A percentile compares a stretch with the other conserved stretches of the same genome.
These are phyloP conservation scores for Atta colombica DNA, from an alignment of 1,140 invertebrate species.

Conservation along the genomic window DNA sequence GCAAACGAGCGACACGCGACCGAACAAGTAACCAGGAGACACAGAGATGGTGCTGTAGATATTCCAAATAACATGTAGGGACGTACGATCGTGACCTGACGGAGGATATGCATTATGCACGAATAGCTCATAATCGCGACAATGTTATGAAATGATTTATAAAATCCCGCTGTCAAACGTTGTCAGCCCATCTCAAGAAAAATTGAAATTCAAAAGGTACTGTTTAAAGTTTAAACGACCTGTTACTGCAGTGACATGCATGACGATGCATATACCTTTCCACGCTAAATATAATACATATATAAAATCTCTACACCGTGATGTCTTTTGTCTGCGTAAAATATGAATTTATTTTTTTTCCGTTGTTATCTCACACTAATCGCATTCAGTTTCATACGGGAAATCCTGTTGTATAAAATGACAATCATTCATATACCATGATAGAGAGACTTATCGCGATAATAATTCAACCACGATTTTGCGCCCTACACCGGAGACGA, in stretches of 20 bases:
- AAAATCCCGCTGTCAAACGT: not conserved
- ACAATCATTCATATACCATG: constrained; percentile 21
- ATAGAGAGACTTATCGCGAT: constrained; percentile 26
- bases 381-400: not conserved
- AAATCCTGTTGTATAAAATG: constrained; percentile 5
- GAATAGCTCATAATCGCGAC: constrained; percentile 31
- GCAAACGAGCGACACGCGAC: constrained; percentile 31
- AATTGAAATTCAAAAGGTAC: constrained; percentile 7
- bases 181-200: not conserved
- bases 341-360: not conserved
- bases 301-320: not conserved
- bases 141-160: constrained; percentile 44
- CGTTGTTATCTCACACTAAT: not conserved
- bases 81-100: not conserved
- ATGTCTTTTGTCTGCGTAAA: constrained; percentile 5
- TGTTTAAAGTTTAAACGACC: not conserved
- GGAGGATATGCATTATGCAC: constrained; percentile 43
- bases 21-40: constrained; percentile 10
- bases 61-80: constrained; percentile 5
- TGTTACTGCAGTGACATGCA: not conserved
- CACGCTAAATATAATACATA: not conserved
- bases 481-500: not conserved
- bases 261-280: not conserved
- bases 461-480: constrained; percentile 41
- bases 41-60: constrained; percentile 1